Evolutionary conservation across 2,113 vertebrate genomes (phyloP), one percentile per base, ranked within the genome.

Genomic region (Grallaria varia): DNA sequence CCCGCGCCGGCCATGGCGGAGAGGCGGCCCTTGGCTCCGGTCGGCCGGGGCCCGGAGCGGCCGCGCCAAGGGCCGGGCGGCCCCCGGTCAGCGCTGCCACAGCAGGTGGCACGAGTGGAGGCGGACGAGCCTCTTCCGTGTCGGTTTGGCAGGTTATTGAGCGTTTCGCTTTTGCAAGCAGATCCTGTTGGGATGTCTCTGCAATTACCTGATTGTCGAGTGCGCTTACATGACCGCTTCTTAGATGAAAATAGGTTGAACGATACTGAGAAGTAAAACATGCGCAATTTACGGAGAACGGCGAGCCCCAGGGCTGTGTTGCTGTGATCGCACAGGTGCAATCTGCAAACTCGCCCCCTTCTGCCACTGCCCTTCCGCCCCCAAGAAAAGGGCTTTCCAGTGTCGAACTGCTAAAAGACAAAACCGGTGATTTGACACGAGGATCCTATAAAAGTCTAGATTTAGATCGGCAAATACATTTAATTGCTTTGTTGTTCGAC

Each of bases 281-380:
- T 12, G 1, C 3, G 9, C 47, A 33, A 8, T 33, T 39, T 56
- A 4, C 23, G 42, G 58, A 44, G 66, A 22, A 12, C 1, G 62
- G 12, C 15, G 39, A 76, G 42, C 24, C 42, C 11, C 0, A 5
- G 49, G n/a, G 23, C 53, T 28, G 0, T 2, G 63, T 20, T 21
- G 13, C 20, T 24, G 52, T 35, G n/a, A 24, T 67, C 22, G 2
- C 71, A 9, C 37, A 4, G 45, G 24, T n/a, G 73, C 68, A 0
- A 1, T 47, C 55, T 42, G 63, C 84, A 31, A 30, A 42, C 35
- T 91, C 73, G 1, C 11, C 7, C n/a, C 21, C 21, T 59, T 45
- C 33, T 28, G 33, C 23, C 39, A 0, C n/a, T 27, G 4, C 9
- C 10, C 7, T 42, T 42, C 2, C 4, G 1, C 27, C 25, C 6